phyloP scores from a whole-genome alignment of 2,113 vertebrate genomes.

The Pseudolaguvia tuberculata region DNA sequence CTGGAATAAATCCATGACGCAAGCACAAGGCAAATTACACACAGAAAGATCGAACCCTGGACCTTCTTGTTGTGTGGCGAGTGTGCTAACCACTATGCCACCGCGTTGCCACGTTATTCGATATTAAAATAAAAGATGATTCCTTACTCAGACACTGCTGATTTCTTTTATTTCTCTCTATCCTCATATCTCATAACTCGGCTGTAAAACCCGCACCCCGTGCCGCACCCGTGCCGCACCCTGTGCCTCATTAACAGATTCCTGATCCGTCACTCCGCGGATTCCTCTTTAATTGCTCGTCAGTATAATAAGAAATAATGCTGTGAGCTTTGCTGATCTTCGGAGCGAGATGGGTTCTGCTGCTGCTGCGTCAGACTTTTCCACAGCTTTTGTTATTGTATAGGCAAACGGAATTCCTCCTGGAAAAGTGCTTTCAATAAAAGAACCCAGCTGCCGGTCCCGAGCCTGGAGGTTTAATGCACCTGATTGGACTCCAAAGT shows the following conservation, averaged over 20 bases:
- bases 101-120: too few species aligned
- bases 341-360: neutral
- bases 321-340: conserved; percentile 11
- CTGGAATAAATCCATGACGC: too few species aligned
- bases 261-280: conserved; percentile 2
- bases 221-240: neutral
- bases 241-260: neutral
- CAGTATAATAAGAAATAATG: neutral
- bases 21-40: too few species aligned
- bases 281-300: conserved; percentile 4
- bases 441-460: conserved; percentile 27
- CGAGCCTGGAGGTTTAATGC: conserved; percentile 11
- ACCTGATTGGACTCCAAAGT: conserved; percentile 23
- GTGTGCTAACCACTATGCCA: too few species aligned
- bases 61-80: too few species aligned
- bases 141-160: neutral
- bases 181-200: neutral
- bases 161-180: neutral
- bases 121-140: too few species aligned
- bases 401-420: conserved; percentile 11
- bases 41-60: too few species aligned
- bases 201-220: too few species aligned
- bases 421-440: conserved; percentile 14
- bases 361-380: neutral
- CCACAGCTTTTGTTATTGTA: conserved; percentile 22